Percentiles rank a stretch among this genome's conserved stretches.
These are phyloP conservation scores for Stegostoma tigrinum DNA, from an alignment of 2,113 vertebrate species.

Conservation along the genomic window DNA sequence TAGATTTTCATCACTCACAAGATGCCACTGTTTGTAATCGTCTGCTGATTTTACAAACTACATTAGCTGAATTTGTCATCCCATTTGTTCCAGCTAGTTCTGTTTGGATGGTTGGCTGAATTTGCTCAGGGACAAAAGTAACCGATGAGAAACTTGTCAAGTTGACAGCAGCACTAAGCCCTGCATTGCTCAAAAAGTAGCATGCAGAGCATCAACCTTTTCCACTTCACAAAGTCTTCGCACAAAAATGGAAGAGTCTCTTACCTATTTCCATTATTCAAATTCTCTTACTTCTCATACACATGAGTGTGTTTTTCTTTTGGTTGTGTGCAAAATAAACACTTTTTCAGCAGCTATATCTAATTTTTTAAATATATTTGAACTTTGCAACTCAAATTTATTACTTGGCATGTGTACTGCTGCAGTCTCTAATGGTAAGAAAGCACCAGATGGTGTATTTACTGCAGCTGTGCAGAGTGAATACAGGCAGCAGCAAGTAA, in stretches of 20 bases:
- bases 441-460: neutral
- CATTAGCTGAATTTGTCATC: conserved; percentile 33
- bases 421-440: conserved; percentile 4
- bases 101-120: neutral
- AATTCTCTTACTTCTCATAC: too few relatives aligned
- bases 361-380: neutral
- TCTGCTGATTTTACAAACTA: conserved; percentile 31
- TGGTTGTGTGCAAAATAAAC: neutral
- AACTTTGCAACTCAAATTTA: neutral
- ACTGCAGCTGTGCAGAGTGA: conserved; percentile 20
- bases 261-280: too few relatives aligned
- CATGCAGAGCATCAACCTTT: neutral
- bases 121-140: conserved; percentile 19
- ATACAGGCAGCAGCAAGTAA: conserved; percentile 1
- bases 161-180: neutral
- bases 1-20: neutral
- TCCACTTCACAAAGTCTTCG: neutral
- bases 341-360: neutral
- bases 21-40: conserved; percentile 18
- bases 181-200: neutral
- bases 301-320: neutral
- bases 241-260: neutral
- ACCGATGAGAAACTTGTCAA: neutral
- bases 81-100: conserved; percentile 25
- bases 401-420: neutral